phyloP scores from a whole-genome alignment of 2,113 vertebrate genomes.

The Plotosus lineatus region DNA sequence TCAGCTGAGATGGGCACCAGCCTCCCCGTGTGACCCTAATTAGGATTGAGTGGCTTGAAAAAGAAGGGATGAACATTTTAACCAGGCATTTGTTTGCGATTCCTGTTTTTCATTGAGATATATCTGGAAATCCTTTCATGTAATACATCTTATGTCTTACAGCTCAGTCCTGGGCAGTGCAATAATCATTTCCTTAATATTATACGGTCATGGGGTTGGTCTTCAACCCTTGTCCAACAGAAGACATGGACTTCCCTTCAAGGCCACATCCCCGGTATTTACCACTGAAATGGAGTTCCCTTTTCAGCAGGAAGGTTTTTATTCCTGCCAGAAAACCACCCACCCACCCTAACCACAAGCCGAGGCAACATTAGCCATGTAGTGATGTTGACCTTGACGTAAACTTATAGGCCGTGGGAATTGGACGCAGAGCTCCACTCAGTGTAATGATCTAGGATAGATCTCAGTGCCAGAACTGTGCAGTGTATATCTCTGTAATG shows the following conservation, averaged over 20 bases:
- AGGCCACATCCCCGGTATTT: neutral
- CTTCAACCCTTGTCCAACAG: neutral
- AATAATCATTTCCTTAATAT: neutral
- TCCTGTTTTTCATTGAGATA: neutral
- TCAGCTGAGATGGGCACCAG: no score
- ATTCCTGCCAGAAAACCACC: slow-evolving; percentile 54
- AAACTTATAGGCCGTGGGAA: slow-evolving; percentile 75
- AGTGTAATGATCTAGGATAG: slow-evolving; percentile 27
- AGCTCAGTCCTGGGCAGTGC: neutral
- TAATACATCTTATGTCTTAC: neutral
- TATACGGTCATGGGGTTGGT: neutral
- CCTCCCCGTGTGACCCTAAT: no score
- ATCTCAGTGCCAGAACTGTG: slow-evolving; percentile 33
- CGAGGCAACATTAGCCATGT: slow-evolving; percentile 48
- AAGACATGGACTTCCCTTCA: neutral
- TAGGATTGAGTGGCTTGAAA: no score
- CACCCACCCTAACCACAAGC: slow-evolving; percentile 46
- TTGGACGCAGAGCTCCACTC: slow-evolving; percentile 46
- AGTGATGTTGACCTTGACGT: slow-evolving; percentile 68
- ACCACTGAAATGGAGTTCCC: slow-evolving; percentile 12
- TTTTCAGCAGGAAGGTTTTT: slow-evolving; percentile 11
- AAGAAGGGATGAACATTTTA: no score
- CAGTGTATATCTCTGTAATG: neutral
- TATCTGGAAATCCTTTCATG: neutral
- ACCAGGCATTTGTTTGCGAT: neutral